Evolutionary conservation across 2,113 vertebrate species (phyloP).

Genomic region (Dermatemys mawii): DNA sequence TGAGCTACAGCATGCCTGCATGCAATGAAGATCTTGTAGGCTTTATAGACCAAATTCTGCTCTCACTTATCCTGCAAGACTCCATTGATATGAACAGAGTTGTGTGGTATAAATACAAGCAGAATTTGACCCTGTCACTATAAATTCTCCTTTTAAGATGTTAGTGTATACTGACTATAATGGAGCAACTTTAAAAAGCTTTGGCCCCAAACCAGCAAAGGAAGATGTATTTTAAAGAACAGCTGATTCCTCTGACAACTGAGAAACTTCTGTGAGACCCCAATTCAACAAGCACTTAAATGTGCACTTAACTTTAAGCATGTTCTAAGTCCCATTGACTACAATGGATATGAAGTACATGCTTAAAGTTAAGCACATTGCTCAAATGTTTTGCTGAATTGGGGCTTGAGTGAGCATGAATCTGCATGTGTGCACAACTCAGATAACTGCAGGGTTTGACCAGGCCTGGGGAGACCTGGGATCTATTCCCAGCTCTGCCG

Average conservation of each 20-base stretch:
- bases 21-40: background rate
- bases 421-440: background rate
- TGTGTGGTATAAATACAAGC: background rate
- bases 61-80: background rate
- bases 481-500: background rate
- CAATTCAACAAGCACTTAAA: background rate
- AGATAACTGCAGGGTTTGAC: background rate
- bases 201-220: background rate
- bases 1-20: accelerated
- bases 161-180: background rate
- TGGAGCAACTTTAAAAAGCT: background rate
- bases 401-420: background rate
- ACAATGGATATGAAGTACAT: too few relatives aligned
- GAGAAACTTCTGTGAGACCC: background rate
- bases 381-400: background rate
- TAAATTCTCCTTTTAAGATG: background rate
- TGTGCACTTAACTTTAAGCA: background rate
- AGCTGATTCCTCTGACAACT: background rate
- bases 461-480: background rate
- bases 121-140: background rate
- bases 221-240: background rate
- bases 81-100: background rate
- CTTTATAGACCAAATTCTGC: background rate
- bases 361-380: background rate
- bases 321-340: background rate